Evolutionary conservation across 1,140 invertebrate genomes (phyloP), one percentile per base, ranked within the genome.

Genomic region (Asobara japonica): DNA sequence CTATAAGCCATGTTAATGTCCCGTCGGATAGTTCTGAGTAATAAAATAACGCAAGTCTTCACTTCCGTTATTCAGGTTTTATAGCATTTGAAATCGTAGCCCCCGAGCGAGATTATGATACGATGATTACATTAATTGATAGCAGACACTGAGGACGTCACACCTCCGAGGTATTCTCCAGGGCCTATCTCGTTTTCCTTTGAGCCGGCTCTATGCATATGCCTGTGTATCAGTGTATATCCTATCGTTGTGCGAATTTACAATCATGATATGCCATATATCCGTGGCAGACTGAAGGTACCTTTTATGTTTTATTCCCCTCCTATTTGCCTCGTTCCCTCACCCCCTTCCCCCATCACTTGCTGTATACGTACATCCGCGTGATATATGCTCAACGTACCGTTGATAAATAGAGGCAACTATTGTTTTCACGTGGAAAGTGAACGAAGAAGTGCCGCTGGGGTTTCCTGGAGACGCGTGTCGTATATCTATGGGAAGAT

Each of bases 71-170:
- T 18, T 56, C 18, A 25, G 51, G 25, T 56, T 56, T 56, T 56
- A 56, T 56, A 41, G 65, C 69, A 74, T 69, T 65, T 61, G 31
- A 74, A 68, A 70, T 51, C 62, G 51, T 62, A 45, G 65, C 51
- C 41, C 65, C 45, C 51, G 27, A 69, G 74, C 61, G 61, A 72
- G 71, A 62, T 69, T 64, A 72, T 75, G 64, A 75, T 75, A 72
- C 64, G 68, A 69, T 71, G 67, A 74, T 74, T 74, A 74, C 71
- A 72, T 75, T 75, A 75, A 75, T 75, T 75, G 74, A 75, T 75
- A 75, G 74, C 45, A 69, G 38, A 69, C 67, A 56, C 66, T 75
- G 69, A 72, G 69, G 69, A 71, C 64, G 61, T 66, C 61, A 11
- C 36, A 36, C 70, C 74, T 48, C 18, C 13, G 16, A 70, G 70